A percentile compares a stretch with the other conserved stretches of the same genome.
These are phyloP conservation scores for Drosophila seclusa DNA, from an alignment of 2,888 invertebrate genomes.

Conservation along the genomic window DNA sequence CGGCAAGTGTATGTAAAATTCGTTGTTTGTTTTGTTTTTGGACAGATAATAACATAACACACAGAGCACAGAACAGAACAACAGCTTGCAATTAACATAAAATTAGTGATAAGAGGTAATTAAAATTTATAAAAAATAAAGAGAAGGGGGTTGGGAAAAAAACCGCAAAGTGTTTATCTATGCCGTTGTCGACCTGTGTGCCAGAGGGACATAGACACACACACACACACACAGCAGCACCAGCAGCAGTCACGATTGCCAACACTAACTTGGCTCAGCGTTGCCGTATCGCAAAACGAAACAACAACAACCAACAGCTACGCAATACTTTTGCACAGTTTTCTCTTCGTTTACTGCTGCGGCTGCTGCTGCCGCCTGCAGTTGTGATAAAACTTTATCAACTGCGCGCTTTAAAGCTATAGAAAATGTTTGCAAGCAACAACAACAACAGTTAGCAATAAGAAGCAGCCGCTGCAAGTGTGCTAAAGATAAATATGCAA, in stretches of 20 bases:
- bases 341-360: slow-evolving; percentile 48
- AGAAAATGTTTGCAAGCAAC: slow-evolving; percentile 45
- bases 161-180: slow-evolving; percentile 64
- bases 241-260: slow-evolving; percentile 39
- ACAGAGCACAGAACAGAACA: slow-evolving; percentile 41
- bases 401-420: slow-evolving; percentile 66
- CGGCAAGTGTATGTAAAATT: slow-evolving; percentile 2
- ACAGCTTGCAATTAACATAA: slow-evolving; percentile 81
- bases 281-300: slow-evolving; percentile 51
- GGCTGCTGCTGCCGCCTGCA: slow-evolving; percentile 44
- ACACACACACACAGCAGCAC: not conserved
- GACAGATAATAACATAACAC: slow-evolving; percentile 41
- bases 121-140: slow-evolving; percentile 61
- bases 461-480: slow-evolving; percentile 54
- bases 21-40: slow-evolving; percentile 24
- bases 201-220: slow-evolving; percentile 20
- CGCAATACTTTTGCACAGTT: slow-evolving; percentile 62
- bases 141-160: not conserved
- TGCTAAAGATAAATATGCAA: slow-evolving; percentile 79
- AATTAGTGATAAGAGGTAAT: slow-evolving; percentile 80
- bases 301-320: slow-evolving; percentile 10
- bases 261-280: slow-evolving; percentile 28
- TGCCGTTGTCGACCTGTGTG: slow-evolving; percentile 45
- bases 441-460: slow-evolving; percentile 40
- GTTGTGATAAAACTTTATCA: slow-evolving; percentile 80